phyloP scores from a whole-genome alignment of 2,888 invertebrate genomes.

The Stenichneumon culpator region DNA sequence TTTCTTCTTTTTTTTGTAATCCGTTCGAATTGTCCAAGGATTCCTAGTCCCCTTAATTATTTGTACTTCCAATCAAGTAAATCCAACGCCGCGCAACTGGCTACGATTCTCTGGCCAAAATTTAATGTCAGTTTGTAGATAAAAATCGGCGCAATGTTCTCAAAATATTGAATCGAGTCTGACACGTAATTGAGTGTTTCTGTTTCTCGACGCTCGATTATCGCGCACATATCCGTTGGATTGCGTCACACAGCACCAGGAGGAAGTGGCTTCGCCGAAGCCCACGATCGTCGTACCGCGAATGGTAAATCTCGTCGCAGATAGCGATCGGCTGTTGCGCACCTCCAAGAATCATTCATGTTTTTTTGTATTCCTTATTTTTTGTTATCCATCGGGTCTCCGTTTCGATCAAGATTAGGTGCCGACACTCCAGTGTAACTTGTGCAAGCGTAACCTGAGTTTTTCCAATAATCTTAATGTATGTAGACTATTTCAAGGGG shows the following conservation, averaged over 20 bases:
- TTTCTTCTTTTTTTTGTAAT: not conserved
- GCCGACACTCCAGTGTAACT: not conserved
- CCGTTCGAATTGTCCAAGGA: not conserved
- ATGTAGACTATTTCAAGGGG: no score
- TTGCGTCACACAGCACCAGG: conserved; percentile 25
- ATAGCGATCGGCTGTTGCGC: conserved; percentile 27
- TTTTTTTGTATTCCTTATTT: conserved; percentile 29
- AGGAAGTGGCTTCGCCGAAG: conserved; percentile 17
- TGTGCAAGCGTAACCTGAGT: not conserved
- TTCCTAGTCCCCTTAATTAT: not conserved
- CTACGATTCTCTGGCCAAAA: not conserved
- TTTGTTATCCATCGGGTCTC: not conserved
- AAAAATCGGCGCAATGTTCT: conserved; percentile 14
- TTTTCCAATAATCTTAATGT: no score
- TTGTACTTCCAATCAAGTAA: not conserved
- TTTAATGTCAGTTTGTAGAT: not conserved
- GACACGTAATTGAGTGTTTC: conserved; percentile 27
- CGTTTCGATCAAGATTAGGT: not conserved
- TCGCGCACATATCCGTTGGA: conserved; percentile 53
- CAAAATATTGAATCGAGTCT: conserved; percentile 33
- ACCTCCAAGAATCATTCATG: conserved; percentile 5
- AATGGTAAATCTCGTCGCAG: conserved; percentile 1
- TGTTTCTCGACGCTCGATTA: not conserved
- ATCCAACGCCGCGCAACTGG: not conserved
- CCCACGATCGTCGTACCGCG: not conserved